Evolutionary conservation across 2,113 vertebrate genomes (phyloP), one percentile per base, ranked within the genome.

Genomic region (Campylomormyrus numenius): DNA sequence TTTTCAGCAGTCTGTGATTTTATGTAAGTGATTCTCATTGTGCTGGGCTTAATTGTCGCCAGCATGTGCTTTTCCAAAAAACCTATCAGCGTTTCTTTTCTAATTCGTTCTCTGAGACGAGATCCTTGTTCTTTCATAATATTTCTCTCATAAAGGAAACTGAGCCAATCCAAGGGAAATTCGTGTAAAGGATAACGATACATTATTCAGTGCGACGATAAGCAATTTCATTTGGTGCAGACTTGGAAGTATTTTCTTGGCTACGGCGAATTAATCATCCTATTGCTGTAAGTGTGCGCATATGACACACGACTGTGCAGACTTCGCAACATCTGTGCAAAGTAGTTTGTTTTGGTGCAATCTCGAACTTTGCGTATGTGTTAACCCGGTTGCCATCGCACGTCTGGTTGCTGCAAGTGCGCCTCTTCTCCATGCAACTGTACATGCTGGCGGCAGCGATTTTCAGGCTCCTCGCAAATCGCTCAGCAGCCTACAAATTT

Each of bases 51-150:
- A 87, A 87, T 31, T 52, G 49, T 87, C 39, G 83, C 39, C 83
- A 48, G 74, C 74, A 80, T 80, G 31, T 80, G 74, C 74, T 80
- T 80, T 80, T 80, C 74, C 74, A 80, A 80, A 80, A 70, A 80
- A 80, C 35, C 31, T 80, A 80, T 42, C 74, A 80, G 83, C 42
- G 6, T 85, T 49, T 45, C 83, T 42, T 49, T 27, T 87, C 83
- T 85, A 17, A 45, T 85, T 45, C 85, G 5, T 87, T 87, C 27
- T 52, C 85, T 48, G 39, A 85, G 83, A 85, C 39, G 5, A 24
- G 39, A 48, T 85, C 42, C 17, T 48, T 48, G 45, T 24, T 31
- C 19, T 35, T 52, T 52, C 27, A 87, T 46, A 85, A 46, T 85
- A 46, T 87, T 50, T 52, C 48, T 87, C 46, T 6, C 27, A 50